Evolutionary conservation across 2,797 vertebrate genomes (phyloP), one percentile per base, ranked within the genome.

Genomic region (Manis crassicaudata): DNA sequence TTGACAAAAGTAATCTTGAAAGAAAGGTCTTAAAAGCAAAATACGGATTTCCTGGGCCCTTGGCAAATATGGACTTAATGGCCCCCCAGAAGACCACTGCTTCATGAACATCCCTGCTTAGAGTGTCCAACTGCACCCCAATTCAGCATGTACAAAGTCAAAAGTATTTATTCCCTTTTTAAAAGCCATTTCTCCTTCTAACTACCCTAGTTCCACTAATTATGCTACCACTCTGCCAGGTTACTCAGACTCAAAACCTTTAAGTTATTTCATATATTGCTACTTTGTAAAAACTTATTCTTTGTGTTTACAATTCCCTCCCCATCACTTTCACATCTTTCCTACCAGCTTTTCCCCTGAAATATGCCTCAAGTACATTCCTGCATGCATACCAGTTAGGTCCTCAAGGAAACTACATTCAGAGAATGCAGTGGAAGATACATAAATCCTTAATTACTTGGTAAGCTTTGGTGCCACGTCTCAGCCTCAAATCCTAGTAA

Each of bases 401-500:
- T 84, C 62, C 80, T 77, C 65, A 50, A 75, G 75, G 88, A 94
- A 83, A 88, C 50, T 8, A 72, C 37, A 37, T 46, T 65, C 60
- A 68, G 40, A 91, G 54, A 82, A 73, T 88, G 68, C 56, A 86
- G 77, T 13, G 29, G 70, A 35, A 84, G 54, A 75, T 29, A 72
- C 4, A 40, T 29, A 92, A 94, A 23, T 35, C 60, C 58, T 46
- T 79, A 82, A 73, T 88, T 20, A 58, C 83, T 54, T 73, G n/a
- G 37, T 63, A 52, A 89, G 27, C n/a, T 82, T 68, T 46, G 75
- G 80, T 43, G 62, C 29, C 83, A 70, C 76, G 91, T 79, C 56
- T 95, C 87, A 92, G 80, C 37, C 54, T 92, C 73, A 50, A 70
- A 86, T 87, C 60, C 68, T 62, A 27, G 32, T 67, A 63, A 50